These are phyloP conservation scores for Metalampra italica DNA, from an alignment of 2,888 invertebrate genomes.

Conservation along the genomic window DNA sequence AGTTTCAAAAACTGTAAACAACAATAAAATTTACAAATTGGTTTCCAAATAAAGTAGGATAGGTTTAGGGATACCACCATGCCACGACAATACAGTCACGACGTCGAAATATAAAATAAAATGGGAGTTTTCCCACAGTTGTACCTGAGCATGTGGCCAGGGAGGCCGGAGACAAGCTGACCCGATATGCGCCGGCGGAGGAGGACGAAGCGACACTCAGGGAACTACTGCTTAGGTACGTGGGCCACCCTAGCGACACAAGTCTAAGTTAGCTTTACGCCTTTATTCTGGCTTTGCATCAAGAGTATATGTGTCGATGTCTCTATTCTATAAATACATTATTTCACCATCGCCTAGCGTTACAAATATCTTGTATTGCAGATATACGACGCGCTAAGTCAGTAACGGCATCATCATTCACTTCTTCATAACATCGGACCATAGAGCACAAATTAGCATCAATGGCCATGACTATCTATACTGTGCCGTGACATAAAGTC, in stretches of 20 bases:
- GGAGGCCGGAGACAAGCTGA: slow-evolving; percentile 80
- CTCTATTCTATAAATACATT: slow-evolving; percentile 16
- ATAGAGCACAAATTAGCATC: slow-evolving; percentile 54
- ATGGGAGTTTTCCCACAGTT: slow-evolving; percentile 70
- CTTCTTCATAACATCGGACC: slow-evolving; percentile 48
- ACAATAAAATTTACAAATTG: no score
- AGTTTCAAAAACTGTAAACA: no score
- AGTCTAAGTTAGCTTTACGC: slow-evolving; percentile 57
- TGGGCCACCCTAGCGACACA: slow-evolving; percentile 50
- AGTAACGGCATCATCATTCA: slow-evolving; percentile 39
- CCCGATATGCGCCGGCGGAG: slow-evolving; percentile 90
- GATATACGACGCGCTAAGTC: slow-evolving; percentile 57
- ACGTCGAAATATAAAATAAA: no score
- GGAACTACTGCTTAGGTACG: slow-evolving; percentile 96
- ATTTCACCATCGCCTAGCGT: slow-evolving; percentile 67
- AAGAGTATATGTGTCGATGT: slow-evolving; percentile 28
- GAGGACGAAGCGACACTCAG: slow-evolving; percentile 96
- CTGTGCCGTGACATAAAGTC: neutral
- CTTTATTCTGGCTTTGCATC: slow-evolving; percentile 61
- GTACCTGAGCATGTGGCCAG: slow-evolving; percentile 77
- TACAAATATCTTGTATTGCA: slow-evolving; percentile 71
- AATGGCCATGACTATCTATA: slow-evolving; percentile 48
- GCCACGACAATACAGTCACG: no score
- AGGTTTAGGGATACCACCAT: no score
- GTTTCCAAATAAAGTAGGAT: no score